A percentile compares a stretch with the other conserved stretches of the same genome.
Evolutionary conservation across 2,797 vertebrate species (phyloP).

Genomic region (Rhynchotus rufescens): DNA sequence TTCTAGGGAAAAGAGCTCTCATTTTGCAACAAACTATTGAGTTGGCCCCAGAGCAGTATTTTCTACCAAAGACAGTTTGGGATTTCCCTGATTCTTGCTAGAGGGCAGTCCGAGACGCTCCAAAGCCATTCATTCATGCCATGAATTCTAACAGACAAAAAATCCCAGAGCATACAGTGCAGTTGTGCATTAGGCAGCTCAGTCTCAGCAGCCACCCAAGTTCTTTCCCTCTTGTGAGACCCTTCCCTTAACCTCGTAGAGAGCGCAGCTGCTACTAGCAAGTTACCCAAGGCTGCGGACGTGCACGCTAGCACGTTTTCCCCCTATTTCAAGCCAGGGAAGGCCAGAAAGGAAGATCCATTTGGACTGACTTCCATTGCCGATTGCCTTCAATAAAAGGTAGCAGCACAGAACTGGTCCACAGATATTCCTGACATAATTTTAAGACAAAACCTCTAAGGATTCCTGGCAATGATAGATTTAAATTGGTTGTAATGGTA

Average conservation of each 20-base stretch:
- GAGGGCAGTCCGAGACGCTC: neutral
- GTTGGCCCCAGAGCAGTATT: accelerated
- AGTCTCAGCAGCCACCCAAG: neutral
- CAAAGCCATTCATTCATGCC: neutral
- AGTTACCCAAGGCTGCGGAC: neutral
- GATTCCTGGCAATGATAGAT: neutral
- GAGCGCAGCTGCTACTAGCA: neutral
- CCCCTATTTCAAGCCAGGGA: neutral
- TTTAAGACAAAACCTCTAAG: neutral
- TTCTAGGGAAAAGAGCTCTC: neutral
- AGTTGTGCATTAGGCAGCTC: neutral
- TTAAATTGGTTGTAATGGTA: neutral
- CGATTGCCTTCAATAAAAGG: neutral
- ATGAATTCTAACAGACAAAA: neutral
- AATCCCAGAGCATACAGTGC: neutral
- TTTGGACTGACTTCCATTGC: neutral
- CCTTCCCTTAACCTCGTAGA: neutral
- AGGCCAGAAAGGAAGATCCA: neutral
- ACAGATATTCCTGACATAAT: neutral
- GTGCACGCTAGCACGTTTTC: neutral
- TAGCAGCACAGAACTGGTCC: neutral
- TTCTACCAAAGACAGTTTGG: neutral
- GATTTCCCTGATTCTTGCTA: neutral
- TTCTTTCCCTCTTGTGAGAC: neutral
- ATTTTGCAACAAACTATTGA: neutral